Evolutionary conservation across 2,113 vertebrate species (phyloP).

Genomic region (Chlamydotis undulata): DNA sequence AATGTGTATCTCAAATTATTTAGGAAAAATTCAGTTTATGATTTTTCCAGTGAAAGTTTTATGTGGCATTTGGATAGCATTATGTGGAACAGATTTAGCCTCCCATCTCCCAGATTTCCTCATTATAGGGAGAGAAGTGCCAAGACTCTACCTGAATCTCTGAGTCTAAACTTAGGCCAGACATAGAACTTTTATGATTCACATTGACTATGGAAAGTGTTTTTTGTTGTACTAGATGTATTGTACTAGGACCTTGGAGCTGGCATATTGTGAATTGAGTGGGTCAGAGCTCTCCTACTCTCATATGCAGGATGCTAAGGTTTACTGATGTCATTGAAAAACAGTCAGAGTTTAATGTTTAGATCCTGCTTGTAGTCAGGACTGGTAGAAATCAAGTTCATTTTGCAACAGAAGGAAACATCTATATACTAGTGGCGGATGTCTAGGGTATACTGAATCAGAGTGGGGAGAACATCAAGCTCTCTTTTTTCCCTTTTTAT

Average conservation of each 20-base stretch:
- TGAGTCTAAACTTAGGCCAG: neutral
- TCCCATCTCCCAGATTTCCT: neutral
- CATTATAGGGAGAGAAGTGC: neutral
- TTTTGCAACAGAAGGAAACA: neutral
- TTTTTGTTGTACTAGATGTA: neutral
- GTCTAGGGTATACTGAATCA: neutral
- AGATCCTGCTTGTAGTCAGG: neutral
- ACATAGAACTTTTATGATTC: neutral
- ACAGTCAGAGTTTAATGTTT: neutral
- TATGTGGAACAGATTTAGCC: neutral
- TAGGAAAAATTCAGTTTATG: neutral
- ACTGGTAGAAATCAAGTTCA: neutral
- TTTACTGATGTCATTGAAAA: neutral
- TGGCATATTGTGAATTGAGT: neutral
- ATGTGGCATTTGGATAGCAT: neutral
- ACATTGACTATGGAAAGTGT: neutral
- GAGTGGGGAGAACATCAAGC: neutral
- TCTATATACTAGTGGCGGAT: neutral
- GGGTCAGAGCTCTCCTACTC: neutral
- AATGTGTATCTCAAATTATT: neutral
- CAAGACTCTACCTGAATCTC: neutral
- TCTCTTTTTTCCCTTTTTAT: neutral
- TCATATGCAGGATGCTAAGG: neutral
- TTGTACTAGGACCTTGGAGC: neutral
- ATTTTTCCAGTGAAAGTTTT: constrained; percentile 39